Evolutionary conservation across 37 sponge, comb jelly and placozoan species (phyloP), one percentile per base, ranked within the genome.

Genomic region (Beroe forskalii): DNA sequence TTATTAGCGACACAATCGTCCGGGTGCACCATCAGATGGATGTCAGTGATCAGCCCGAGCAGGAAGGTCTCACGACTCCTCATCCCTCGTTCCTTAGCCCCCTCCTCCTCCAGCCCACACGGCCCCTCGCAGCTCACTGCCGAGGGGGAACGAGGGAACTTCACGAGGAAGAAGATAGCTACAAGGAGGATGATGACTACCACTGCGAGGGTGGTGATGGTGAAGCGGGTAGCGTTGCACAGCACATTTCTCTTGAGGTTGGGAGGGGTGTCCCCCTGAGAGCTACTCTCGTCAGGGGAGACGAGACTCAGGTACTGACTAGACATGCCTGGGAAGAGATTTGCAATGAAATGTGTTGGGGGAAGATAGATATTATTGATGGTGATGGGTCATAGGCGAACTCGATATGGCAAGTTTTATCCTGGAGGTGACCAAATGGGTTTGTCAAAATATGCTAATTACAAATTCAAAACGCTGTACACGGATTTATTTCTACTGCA

Each of bases 1-100:
- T 27, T 14, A 4, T 69, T 28, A 14, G 33, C 72, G 37, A 36
- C 72, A 36, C 72, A 69, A 2, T 69, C 72, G 19, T 35, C 38
- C 27, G 72, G 72, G 39, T 35, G 35, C 19, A 35, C 33, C 33
- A 32, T 35, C 17, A 69, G 72, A 33, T 69, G 72, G 38, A 69
- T 69, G 19, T 69, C 72, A 14, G 72, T 32, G 27, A 69, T 69
- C 17, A 69, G 36, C 1, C 72, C 72, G 19, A 69, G 2, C 32
- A 36, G 72, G 55, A 48, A 48, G 12, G 72, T 69, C 6, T 69
- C 72, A n/a, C n/a, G n/a, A n/a, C n/a, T n/a, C n/a, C n/a, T n/a
- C n/a, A n/a, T n/a, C n/a, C n/a, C n/a, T n/a, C n/a, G n/a, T n/a
- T n/a, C n/a, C n/a, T n/a, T n/a, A n/a, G n/a, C n/a, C 9, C 32